Base-by-base conservation (phyloP, 2,113 vertebrate species). In the Tetrax tetrax region DNA sequence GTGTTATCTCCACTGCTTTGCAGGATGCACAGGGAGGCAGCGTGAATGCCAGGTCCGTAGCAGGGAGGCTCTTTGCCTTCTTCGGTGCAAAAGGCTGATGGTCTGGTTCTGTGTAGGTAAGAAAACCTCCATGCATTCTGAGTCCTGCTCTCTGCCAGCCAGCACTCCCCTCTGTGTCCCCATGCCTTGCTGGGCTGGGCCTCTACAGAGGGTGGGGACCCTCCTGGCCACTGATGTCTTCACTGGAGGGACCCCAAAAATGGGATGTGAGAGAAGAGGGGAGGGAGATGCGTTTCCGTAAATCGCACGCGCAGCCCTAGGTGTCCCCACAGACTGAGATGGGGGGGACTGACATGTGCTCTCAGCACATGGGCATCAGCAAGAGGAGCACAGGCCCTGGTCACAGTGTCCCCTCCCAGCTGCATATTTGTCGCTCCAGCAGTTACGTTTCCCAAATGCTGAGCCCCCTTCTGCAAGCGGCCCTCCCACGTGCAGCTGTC, bases 141-240 rank as follows among this genome's bases (percentile, higher is more conserved):
- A 86, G 47, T n/a, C 18, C 33, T 65, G n/a, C 35, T 60, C 1
- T 41, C 22, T 60, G 18, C 53, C 25, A 56, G 59, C 24, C 83
- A 31, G 27, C 38, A 15, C 53, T 29, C 16, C 25, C 18, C 0
- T 0, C 6, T 12, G 12, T 53, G 20, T 61, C 27, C 21, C 37
- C 21, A 16, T 31, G 12, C 9, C 33, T 51, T 45, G 41, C 11
- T 33, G 31, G 27, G 31, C 31, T 41, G 23, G 8, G 59, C 13
- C 37, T 70, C 5, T 76, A 24, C 5, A 53, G 48, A 54, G 23
- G 37, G n/a, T 59, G 12, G 20, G 28, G 8, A 38, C 19, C 19
- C 17, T 53, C 12, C 29, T 83, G 60, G 27, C 12, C 43, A 28
- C n/a, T 57, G 16, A 11, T 21, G 5, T 47, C 37, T 68, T 69